These are phyloP conservation scores for Mystacides longicornis DNA, from an alignment of 2,888 invertebrate species.

Conservation along the genomic window DNA sequence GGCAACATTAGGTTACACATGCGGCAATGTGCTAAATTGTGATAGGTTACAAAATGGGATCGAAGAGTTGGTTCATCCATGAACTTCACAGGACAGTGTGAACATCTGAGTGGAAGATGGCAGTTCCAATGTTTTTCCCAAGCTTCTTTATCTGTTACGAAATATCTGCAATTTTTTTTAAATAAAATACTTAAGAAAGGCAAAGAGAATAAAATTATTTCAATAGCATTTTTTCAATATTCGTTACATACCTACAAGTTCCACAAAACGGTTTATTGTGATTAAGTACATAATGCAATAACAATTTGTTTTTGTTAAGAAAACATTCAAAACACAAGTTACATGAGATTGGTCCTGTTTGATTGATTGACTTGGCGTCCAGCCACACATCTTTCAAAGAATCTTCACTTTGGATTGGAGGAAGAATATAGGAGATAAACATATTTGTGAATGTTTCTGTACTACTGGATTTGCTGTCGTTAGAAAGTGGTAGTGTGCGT, in stretches of 20 bases:
- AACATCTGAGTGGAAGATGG: constrained; percentile 44
- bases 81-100: constrained; percentile 41
- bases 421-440: constrained; percentile 19
- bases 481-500: not conserved
- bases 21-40: constrained; percentile 42
- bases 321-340: constrained; percentile 45
- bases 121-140: constrained; percentile 39
- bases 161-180: constrained; percentile 42
- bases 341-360: constrained; percentile 43
- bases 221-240: not conserved
- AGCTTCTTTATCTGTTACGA: constrained; percentile 38
- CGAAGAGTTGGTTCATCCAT: constrained; percentile 34
- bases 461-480: not conserved
- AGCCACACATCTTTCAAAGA: constrained; percentile 43
- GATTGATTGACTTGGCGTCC: constrained; percentile 44
- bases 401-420: constrained; percentile 33
- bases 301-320: constrained; percentile 41
- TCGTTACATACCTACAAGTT: constrained; percentile 41
- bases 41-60: constrained; percentile 35
- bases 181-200: too few species aligned
- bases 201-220: not conserved
- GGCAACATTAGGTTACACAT: constrained; percentile 41
- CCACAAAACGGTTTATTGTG: constrained; percentile 48
- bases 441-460: constrained; percentile 14
- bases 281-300: constrained; percentile 45